phyloP scores from a whole-genome alignment of 2,113 vertebrate species.

The Panthera uncia region DNA sequence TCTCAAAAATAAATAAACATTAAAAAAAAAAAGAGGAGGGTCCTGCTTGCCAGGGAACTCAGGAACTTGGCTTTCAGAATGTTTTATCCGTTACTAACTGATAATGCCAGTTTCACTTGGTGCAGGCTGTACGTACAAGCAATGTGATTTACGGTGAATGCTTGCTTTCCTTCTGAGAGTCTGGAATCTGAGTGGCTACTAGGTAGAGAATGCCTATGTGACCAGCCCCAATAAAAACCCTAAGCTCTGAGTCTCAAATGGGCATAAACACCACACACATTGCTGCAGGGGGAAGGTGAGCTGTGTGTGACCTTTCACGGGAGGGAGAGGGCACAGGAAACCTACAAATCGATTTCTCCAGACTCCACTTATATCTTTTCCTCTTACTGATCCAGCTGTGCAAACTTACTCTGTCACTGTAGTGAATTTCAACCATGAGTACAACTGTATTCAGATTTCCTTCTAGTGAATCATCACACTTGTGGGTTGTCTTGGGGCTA shows the following conservation, averaged over 20 bases:
- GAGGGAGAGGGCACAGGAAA: neutral
- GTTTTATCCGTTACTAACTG: neutral
- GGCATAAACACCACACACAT: neutral
- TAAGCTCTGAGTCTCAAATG: neutral
- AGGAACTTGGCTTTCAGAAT: neutral
- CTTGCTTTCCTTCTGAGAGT: neutral
- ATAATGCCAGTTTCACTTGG: neutral
- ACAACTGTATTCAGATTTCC: slow-evolving; percentile 18
- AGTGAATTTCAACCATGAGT: neutral
- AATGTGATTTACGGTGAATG: neutral
- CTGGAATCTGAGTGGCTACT: slow-evolving; percentile 18
- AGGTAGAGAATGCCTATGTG: neutral
- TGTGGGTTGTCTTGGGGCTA: neutral
- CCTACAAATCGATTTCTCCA: neutral
- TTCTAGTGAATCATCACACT: neutral
- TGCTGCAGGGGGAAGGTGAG: neutral
- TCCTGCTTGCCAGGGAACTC: neutral
- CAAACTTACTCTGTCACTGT: neutral
- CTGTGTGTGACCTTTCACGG: neutral
- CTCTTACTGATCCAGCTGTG: neutral
- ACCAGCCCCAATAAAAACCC: neutral
- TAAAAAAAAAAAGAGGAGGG: too few species aligned
- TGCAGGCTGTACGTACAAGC: neutral
- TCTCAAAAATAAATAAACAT: too few species aligned
- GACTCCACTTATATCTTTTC: neutral